A percentile compares a stretch with the other conserved stretches of the same genome.
Conservation (phyloP, 2,113 vertebrate genomes). For the Notiomystis cincta region DNA sequence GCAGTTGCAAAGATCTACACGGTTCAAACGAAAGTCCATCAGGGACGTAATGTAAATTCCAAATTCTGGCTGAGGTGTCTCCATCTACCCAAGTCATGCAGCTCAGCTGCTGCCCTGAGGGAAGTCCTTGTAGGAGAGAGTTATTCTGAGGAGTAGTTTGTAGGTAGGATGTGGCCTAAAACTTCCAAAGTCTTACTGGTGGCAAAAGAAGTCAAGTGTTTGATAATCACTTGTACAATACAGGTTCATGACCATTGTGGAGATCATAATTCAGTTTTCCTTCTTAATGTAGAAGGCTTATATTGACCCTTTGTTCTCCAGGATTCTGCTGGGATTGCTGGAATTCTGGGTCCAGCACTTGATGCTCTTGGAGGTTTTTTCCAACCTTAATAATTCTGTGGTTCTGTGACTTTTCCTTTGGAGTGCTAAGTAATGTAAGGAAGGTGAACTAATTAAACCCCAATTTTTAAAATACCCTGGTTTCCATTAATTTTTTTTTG, state of each 20-base stretch:
- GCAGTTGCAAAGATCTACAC: not conserved
- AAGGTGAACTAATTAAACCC: not conserved
- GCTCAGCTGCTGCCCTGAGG: not conserved
- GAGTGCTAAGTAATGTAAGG: accelerated
- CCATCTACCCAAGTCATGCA: not conserved
- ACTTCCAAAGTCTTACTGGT: not conserved
- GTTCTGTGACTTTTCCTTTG: not conserved
- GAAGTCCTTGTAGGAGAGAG: not conserved
- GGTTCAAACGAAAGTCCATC: slow-evolving; percentile 3
- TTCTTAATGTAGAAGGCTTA: not conserved
- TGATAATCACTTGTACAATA: not conserved
- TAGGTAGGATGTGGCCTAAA: not conserved
- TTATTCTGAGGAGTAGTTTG: not conserved
- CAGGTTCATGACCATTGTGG: not conserved
- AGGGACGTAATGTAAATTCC: not conserved
- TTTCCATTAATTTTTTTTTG: not conserved
- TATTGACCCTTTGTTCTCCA: not conserved
- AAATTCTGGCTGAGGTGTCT: not conserved
- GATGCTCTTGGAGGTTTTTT: not conserved
- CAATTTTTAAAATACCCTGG: not conserved
- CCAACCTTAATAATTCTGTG: not conserved
- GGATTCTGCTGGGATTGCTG: not conserved
- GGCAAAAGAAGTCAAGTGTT: not conserved
- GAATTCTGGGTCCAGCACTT: not conserved
- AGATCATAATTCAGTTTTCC: not conserved